Percentiles rank a stretch among this genome's conserved stretches.
These are phyloP conservation scores for Pseudomyrmex sp. DNA, from an alignment of 1,140 invertebrate genomes.

Conservation along the genomic window DNA sequence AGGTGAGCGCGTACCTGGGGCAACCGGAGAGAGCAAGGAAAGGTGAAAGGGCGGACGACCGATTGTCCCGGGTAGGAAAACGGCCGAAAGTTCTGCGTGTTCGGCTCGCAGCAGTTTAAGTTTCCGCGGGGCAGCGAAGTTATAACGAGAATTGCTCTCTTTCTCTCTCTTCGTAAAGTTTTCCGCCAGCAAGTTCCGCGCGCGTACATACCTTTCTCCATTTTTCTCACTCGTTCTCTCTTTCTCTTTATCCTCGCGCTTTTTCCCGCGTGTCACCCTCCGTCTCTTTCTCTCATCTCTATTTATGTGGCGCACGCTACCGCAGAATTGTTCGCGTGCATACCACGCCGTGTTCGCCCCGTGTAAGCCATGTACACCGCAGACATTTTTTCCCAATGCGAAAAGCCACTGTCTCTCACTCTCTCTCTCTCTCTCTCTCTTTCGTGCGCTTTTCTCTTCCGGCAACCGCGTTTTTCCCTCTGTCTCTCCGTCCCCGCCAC, in stretches of 20 bases:
- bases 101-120: conserved; percentile 75
- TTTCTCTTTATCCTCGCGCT: background rate
- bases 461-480: too few species aligned
- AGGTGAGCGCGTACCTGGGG: conserved; percentile 47
- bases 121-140: conserved; percentile 71
- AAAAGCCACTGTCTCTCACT: conserved; percentile 38
- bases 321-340: conserved; percentile 63
- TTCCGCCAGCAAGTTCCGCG: conserved; percentile 62
- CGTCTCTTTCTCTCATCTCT: conserved; percentile 37
- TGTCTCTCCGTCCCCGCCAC: background rate
- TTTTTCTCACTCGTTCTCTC: conserved; percentile 52
- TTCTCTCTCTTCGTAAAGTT: conserved; percentile 66
- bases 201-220: conserved; percentile 60
- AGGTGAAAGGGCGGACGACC: conserved; percentile 26
- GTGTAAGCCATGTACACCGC: conserved; percentile 61
- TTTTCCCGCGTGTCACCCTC: conserved; percentile 3
- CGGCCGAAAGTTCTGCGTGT: conserved; percentile 72
- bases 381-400: conserved; percentile 66
- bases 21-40: background rate
- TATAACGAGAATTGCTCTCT: conserved; percentile 80
- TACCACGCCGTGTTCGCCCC: conserved; percentile 21
- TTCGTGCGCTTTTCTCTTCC: background rate
- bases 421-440: conserved; percentile 21
- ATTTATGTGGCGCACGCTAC: conserved; percentile 51
- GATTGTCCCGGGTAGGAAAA: conserved; percentile 71